phyloP scores from a whole-genome alignment of 2,113 vertebrate species.

The Bostrychus sinensis region DNA sequence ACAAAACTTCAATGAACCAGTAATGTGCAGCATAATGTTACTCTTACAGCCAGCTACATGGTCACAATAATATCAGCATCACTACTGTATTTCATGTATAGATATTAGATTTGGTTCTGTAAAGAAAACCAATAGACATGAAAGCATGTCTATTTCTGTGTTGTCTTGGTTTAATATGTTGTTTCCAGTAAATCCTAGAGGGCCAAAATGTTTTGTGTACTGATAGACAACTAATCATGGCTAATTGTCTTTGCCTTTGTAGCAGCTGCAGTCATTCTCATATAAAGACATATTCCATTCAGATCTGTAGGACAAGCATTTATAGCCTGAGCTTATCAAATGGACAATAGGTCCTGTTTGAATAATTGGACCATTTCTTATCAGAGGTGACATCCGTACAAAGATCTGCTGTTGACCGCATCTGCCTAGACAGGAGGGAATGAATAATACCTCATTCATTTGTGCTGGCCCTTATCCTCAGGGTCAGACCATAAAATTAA shows the following conservation, averaged over 20 bases:
- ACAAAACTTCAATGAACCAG: constrained; percentile 57
- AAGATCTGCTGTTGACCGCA: constrained; percentile 80
- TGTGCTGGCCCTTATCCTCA: constrained; percentile 62
- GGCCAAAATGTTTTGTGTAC: constrained; percentile 60
- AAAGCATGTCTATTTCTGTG: constrained; percentile 6
- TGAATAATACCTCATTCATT: constrained; percentile 80
- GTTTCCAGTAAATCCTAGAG: constrained; percentile 56
- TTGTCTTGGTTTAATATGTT: constrained; percentile 37
- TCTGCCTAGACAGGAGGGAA: constrained; percentile 79
- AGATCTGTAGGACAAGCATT: constrained; percentile 76
- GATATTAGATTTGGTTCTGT: too few species aligned
- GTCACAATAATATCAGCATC: constrained; percentile 19
- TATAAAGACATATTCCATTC: constrained; percentile 83
- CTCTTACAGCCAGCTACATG: constrained; percentile 29
- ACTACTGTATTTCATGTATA: background rate
- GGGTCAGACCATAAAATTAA: constrained; percentile 69
- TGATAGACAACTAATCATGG: constrained; percentile 74
- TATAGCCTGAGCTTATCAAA: constrained; percentile 79
- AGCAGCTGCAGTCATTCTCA: constrained; percentile 81
- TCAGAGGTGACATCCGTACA: constrained; percentile 81
- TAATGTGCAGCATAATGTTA: constrained; percentile 53
- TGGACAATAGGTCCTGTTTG: constrained; percentile 78
- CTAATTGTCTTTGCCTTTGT: constrained; percentile 77
- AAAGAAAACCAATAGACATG: too few species aligned
- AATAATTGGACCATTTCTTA: constrained; percentile 85